Evolutionary conservation across 2,113 vertebrate genomes (phyloP).

Genomic region (Addax nasomaculatus): DNA sequence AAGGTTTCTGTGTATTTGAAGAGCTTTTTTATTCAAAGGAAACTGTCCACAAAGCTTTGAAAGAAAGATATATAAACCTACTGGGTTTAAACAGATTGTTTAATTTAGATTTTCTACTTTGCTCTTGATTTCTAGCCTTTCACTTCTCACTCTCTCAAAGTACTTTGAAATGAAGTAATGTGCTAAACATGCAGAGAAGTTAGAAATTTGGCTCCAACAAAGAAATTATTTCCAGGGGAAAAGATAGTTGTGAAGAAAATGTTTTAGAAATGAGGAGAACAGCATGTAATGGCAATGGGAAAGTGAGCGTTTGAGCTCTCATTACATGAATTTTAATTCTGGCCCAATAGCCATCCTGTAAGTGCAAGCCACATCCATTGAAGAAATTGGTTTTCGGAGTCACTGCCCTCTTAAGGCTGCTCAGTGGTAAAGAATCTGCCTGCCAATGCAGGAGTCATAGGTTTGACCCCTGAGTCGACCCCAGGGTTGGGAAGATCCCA

Average conservation of each 20-base stretch:
- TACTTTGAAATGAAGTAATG: conserved; percentile 36
- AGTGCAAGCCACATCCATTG: not conserved
- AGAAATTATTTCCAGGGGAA: conserved; percentile 37
- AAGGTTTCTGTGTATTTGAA: conserved; percentile 43
- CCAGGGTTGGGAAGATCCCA: not conserved
- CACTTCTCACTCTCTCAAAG: conserved; percentile 1
- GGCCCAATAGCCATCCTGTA: not conserved
- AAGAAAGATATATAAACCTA: conserved; percentile 42
- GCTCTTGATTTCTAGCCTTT: conserved; percentile 48
- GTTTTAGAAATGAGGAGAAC: not conserved
- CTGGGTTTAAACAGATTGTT: conserved; percentile 60
- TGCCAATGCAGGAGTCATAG: not conserved
- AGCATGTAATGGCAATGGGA: not conserved
- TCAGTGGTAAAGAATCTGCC: not conserved
- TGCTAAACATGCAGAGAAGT: conserved; percentile 6
- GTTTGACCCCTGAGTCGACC: not conserved
- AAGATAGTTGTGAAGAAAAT: conserved; percentile 25
- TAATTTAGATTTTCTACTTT: conserved; percentile 65
- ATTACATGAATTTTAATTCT: not conserved
- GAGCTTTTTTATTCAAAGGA: conserved; percentile 43
- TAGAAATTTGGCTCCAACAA: conserved; percentile 34
- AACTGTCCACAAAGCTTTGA: conserved; percentile 38
- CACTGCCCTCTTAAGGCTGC: not conserved
- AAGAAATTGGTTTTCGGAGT: conserved; percentile 7
- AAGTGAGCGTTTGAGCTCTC: not conserved